Base-by-base conservation (phyloP, 2,113 vertebrate genomes). In the Syngnathus floridae region DNA sequence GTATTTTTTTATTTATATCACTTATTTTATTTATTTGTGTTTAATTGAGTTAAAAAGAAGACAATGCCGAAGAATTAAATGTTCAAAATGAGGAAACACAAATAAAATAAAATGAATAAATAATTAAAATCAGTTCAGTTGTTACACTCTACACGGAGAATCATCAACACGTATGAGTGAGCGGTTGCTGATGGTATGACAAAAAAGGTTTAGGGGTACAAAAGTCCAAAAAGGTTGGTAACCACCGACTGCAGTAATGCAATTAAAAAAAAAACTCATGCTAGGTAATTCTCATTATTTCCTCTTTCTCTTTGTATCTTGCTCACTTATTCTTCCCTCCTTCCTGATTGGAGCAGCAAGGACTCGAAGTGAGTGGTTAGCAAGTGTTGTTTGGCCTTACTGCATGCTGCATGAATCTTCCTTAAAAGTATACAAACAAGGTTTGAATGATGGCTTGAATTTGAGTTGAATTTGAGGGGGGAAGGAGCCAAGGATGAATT, bases 311-410 rank as follows among this genome's bases (percentile, higher is more conserved):
- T 69, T 56, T 43, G 63, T 59, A 48, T 66, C 36, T 64, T 72
- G 46, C 45, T 74, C 59, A 57, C 63, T 52, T 9, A 4, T 59
- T 46, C 17, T 59, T 65, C 13, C 22, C 64, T 57, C 59, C 60
- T 10, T 67, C 74, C 73, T 79, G 84, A 84, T 75, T 75, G 90
- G 93, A 95, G 93, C 95, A 99, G 96, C 96, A 99, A 92, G 93
- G 93, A 81, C 92, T 97, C 80, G 95, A 99, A 98, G 96, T 99
- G 95, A 99, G 96, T 99, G 74, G 41, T 65, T 62, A 52, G 58
- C 17, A 36, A 36, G 49, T 52, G 55, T 64, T 46, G 35, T 65
- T 46, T 57, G 16, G 71, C 62, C 67, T 36, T 60, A 70, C 64
- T 86, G 90, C 89, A 91, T 88, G 89, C 72, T 84, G 79, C 77